These are phyloP conservation scores for Ciconia maguari DNA, from an alignment of 2,113 vertebrate species.

Conservation along the genomic window DNA sequence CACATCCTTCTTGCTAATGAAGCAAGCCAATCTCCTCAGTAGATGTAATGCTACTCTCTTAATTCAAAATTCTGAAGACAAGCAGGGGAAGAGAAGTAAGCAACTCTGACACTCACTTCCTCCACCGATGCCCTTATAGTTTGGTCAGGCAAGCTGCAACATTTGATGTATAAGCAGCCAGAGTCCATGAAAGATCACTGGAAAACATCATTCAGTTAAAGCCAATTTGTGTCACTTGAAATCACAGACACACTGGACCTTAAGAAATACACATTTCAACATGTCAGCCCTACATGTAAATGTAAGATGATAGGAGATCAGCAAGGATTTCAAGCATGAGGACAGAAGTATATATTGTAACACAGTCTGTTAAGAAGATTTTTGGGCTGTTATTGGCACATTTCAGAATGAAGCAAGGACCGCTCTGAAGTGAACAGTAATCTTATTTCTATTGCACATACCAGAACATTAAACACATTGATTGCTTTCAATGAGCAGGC, in stretches of 20 bases:
- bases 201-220: background rate
- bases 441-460: slow-evolving; percentile 34
- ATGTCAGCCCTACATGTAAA: background rate
- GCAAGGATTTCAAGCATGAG: background rate
- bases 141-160: background rate
- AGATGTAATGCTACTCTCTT: background rate
- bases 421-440: slow-evolving; percentile 7
- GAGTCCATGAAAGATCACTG: background rate
- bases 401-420: slow-evolving; percentile 27
- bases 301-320: background rate
- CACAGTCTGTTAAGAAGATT: background rate
- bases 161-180: background rate
- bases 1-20: background rate
- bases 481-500: background rate
- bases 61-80: background rate
- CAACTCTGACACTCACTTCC: background rate
- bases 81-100: background rate
- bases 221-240: background rate
- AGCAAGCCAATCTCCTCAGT: background rate
- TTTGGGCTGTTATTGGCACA: background rate
- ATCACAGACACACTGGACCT: background rate
- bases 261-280: background rate
- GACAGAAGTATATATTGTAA: background rate
- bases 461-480: slow-evolving; percentile 39
- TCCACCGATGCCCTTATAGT: background rate